Percentiles rank a stretch among this genome's conserved stretches.
Conservation (phyloP, 1,140 invertebrate species). For the Eupeodes corollae region DNA sequence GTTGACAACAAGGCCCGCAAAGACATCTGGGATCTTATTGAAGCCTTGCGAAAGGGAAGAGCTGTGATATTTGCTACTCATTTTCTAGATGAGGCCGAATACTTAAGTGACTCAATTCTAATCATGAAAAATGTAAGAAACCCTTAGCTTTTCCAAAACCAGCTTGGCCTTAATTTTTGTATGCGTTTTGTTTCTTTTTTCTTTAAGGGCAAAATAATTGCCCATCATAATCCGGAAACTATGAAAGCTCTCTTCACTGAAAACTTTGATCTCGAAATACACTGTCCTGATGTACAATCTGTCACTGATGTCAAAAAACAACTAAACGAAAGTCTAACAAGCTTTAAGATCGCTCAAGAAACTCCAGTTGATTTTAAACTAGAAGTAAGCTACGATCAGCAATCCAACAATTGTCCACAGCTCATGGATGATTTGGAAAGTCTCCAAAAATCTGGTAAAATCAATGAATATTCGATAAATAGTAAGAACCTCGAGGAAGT, state of each 20-base stretch:
- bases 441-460: conserved; percentile 9
- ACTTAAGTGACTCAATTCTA: conserved; percentile 52
- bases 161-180: not conserved
- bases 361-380: conserved; percentile 2
- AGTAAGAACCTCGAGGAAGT: conserved; percentile 2
- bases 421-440: conserved; percentile 7
- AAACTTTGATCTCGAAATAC: conserved; percentile 19
- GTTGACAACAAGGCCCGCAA: conserved; percentile 65
- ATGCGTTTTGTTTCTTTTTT: not conserved
- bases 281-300: conserved; percentile 15
- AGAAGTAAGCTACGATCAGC: conserved; percentile 5
- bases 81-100: conserved; percentile 55
- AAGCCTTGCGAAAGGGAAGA: conserved; percentile 49
- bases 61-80: conserved; percentile 63
- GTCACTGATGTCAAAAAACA: not conserved
- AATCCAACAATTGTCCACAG: not conserved
- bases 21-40: conserved; percentile 64
- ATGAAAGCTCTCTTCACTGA: conserved; percentile 24
- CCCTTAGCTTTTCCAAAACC: not conserved
- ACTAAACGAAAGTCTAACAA: conserved; percentile 1
- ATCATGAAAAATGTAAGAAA: conserved; percentile 48
- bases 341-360: conserved; percentile 1
- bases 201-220: conserved; percentile 27
- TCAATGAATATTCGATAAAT: not conserved
- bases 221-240: conserved; percentile 29